Evolutionary conservation across 2,113 vertebrate genomes (phyloP), one percentile per base, ranked within the genome.

Genomic region (Chrysemys picta): DNA sequence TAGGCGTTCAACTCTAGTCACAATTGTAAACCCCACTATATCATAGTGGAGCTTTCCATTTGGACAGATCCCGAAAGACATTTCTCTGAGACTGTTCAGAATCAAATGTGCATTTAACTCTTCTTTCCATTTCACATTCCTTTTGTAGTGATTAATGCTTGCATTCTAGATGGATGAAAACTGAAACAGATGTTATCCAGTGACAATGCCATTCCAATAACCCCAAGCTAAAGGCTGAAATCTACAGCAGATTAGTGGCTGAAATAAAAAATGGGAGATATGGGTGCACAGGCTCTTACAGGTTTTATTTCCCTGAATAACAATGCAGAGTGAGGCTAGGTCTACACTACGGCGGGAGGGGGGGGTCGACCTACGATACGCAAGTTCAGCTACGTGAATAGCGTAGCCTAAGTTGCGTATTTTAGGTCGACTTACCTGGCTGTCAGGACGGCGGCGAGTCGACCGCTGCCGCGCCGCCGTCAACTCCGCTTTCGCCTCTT

Each of bases 171-270:
- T 47, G 87, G 89, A 94, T 95, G 89, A 95, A 97, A 96, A 89
- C 96, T 56, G 95, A 94, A 97, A 95, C 95, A 97, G 96, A 96
- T 97, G 96, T 96, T 97, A 95, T 87, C 76, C 85, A 94, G 80
- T 85, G 85, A 87, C 94, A 96, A 53, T 95, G 90, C 84, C 27
- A 1, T 94, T 89, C 92, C 88, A 91, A 95, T 93, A 96, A 97
- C 93, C 92, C 97, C 82, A 56, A 96, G 91, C 92, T 95, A 93
- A 92, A 96, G 80, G 89, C 92, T 95, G 95, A 94, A 97, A 97
- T 96, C 94, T 96, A 79, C 56, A 88, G 92, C 85, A 94, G 93
- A 97, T 97, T 94, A 96, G 91, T 21, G 90, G 80, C 91, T 92
- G 89, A 94, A 96, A 96, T 95, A 91, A 97, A 97, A 96, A 95